Evolutionary conservation across 2,888 invertebrate species (phyloP).

Genomic region (Drosophila borealis): DNA sequence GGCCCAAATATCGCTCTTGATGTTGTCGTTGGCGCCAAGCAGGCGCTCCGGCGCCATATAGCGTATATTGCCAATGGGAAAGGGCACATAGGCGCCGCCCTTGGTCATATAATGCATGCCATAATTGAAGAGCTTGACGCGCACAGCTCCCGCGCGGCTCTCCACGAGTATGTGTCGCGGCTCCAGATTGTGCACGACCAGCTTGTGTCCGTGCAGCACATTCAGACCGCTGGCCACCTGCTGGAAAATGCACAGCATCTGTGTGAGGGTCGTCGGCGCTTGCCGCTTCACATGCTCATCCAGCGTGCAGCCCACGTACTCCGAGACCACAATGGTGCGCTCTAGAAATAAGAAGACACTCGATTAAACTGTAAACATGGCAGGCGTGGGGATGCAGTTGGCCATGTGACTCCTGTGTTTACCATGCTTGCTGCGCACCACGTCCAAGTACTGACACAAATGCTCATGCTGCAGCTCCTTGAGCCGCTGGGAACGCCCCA

Average conservation of each 20-base stretch:
- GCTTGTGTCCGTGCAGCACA: slow-evolving; percentile 89
- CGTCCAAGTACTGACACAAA: slow-evolving; percentile 95
- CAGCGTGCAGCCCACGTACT: slow-evolving; percentile 90
- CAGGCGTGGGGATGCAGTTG: too few relatives aligned
- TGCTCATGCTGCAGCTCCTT: slow-evolving; percentile 92
- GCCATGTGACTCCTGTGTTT: slow-evolving; percentile 51
- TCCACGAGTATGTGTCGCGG: slow-evolving; percentile 93
- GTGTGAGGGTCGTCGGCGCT: slow-evolving; percentile 82
- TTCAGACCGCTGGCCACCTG: slow-evolving; percentile 91
- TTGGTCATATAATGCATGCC: slow-evolving; percentile 97
- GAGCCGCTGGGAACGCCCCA: slow-evolving; percentile 94
- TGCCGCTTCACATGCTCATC: slow-evolving; percentile 86
- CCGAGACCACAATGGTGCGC: slow-evolving; percentile 92
- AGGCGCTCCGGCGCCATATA: slow-evolving; percentile 94
- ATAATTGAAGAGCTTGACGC: slow-evolving; percentile 94
- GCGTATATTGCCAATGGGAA: slow-evolving; percentile 93
- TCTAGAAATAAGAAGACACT: slow-evolving; percentile 83
- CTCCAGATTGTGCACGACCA: slow-evolving; percentile 92
- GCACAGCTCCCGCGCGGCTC: slow-evolving; percentile 85
- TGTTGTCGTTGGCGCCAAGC: slow-evolving; percentile 88
- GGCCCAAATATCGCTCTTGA: slow-evolving; percentile 96
- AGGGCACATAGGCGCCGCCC: slow-evolving; percentile 93
- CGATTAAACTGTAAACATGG: not conserved
- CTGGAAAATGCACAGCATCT: slow-evolving; percentile 88
- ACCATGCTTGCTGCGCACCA: slow-evolving; percentile 98